Evolutionary conservation across 2,113 vertebrate genomes (phyloP).

Genomic region (Labeo catla): DNA sequence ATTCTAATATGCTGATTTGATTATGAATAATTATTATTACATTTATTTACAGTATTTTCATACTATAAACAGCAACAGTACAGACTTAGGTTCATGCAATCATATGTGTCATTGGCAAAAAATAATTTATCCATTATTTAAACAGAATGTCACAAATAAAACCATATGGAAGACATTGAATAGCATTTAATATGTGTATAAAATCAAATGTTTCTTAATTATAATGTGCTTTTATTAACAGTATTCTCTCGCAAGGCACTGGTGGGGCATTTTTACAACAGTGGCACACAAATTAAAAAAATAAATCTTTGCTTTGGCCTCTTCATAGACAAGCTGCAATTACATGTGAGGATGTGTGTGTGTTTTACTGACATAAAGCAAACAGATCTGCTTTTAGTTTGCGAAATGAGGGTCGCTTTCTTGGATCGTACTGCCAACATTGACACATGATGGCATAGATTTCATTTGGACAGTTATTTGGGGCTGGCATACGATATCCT

Average conservation of each 20-base stretch:
- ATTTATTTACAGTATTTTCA: neutral
- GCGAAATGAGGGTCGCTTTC: constrained; percentile 82
- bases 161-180: neutral
- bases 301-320: neutral
- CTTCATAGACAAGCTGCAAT: neutral
- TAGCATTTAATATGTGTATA: neutral
- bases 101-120: neutral
- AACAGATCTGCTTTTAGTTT: constrained; percentile 79
- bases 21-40: neutral
- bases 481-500: constrained; percentile 86
- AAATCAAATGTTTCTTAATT: neutral
- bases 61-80: neutral
- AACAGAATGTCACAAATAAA: neutral
- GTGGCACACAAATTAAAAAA: neutral
- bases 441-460: constrained; percentile 86
- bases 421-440: constrained; percentile 90
- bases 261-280: neutral
- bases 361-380: constrained; percentile 73
- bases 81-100: neutral
- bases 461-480: constrained; percentile 82
- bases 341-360: constrained; percentile 27
- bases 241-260: neutral
- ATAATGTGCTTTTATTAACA: neutral
- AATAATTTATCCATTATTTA: neutral
- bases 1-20: neutral